Percentiles rank a stretch among this genome's conserved stretches.
These are phyloP conservation scores for Erpornis zantholeuca DNA, from an alignment of 2,113 vertebrate genomes.

Conservation along the genomic window DNA sequence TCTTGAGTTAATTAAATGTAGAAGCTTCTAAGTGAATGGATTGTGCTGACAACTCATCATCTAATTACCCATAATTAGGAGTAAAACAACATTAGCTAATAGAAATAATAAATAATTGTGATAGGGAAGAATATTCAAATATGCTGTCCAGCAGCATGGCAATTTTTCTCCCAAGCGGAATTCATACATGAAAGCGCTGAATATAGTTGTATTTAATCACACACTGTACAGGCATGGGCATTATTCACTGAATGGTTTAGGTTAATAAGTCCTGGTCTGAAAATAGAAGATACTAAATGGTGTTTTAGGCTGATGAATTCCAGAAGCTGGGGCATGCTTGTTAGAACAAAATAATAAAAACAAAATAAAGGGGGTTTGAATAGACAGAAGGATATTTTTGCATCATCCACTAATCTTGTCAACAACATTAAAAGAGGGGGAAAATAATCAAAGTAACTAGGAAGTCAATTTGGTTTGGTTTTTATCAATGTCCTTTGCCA, in stretches of 20 bases:
- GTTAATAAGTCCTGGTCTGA: background rate
- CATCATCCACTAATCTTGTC: background rate
- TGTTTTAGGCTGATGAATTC: conserved; percentile 32
- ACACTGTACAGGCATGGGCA: background rate
- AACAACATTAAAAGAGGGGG: background rate
- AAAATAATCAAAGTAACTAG: background rate
- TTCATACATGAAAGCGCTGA: background rate
- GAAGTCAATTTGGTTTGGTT: background rate
- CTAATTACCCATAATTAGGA: conserved; percentile 64
- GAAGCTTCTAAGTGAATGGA: conserved; percentile 53
- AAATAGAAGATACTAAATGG: background rate
- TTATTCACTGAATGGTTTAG: background rate
- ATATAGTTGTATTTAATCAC: background rate
- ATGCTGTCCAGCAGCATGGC: background rate
- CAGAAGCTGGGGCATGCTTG: background rate
- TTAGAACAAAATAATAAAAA: background rate
- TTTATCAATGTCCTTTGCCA: background rate
- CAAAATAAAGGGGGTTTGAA: background rate
- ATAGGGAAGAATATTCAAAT: conserved; percentile 43
- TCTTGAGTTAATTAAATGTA: conserved; percentile 71
- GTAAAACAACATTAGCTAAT: conserved; percentile 55
- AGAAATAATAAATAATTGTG: conserved; percentile 64
- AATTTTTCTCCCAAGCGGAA: conserved; percentile 21
- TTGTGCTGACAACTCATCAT: conserved; percentile 53
- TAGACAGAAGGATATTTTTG: background rate